These are phyloP conservation scores for Gastrophryne carolinensis DNA, from an alignment of 2,797 vertebrate species.

Conservation along the genomic window DNA sequence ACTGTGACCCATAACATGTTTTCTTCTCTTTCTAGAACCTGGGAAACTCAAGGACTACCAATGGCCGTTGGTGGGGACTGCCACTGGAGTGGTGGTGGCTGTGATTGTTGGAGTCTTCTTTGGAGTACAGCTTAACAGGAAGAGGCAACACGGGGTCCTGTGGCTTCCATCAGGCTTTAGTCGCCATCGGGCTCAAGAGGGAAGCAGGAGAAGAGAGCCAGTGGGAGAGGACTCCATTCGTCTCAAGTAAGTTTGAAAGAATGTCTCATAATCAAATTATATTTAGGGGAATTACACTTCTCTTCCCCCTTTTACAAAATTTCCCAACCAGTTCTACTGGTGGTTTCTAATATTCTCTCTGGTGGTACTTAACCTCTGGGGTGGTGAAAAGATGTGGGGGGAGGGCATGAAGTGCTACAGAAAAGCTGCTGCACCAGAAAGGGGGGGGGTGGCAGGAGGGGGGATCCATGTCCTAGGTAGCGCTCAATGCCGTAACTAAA, in stretches of 20 bases:
- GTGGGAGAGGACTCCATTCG: conserved; percentile 85
- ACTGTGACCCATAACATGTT: background rate
- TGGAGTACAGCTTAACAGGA: conserved; percentile 69
- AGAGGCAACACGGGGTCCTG: conserved; percentile 62
- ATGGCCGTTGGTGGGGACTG: conserved; percentile 70
- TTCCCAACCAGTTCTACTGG: no score
- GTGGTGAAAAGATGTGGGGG: no score
- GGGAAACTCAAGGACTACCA: conserved; percentile 21
- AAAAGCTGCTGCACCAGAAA: no score
- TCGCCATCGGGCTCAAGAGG: conserved; percentile 64
- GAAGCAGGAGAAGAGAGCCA: conserved; percentile 75
- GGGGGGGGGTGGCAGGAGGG: no score
- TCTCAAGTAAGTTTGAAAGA: conserved; percentile 80
- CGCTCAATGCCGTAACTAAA: no score
- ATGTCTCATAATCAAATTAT: no score
- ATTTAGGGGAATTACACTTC: no score
- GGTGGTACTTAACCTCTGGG: no score
- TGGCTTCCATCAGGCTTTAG: conserved; percentile 67
- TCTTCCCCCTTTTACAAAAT: no score
- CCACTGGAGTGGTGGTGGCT: conserved; percentile 60
- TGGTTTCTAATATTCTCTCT: no score
- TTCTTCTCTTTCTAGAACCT: background rate
- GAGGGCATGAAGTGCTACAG: no score
- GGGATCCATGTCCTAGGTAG: no score
- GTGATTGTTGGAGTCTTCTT: conserved; percentile 67